Percentiles rank a stretch among this genome's conserved stretches.
Conservation (phyloP, 2,888 invertebrate species). For the Mystacides longicornis region DNA sequence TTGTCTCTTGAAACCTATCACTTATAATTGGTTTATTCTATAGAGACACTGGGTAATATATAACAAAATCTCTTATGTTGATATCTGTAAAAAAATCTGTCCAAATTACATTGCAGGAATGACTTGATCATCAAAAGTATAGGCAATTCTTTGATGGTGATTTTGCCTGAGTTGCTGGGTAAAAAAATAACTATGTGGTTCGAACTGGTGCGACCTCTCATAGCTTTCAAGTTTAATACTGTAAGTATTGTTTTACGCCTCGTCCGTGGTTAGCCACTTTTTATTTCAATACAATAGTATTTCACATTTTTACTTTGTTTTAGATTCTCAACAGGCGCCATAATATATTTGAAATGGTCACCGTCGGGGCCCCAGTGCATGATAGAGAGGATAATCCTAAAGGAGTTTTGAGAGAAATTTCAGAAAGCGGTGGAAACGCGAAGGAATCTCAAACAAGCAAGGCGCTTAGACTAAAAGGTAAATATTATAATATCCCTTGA, state of each 20-base stretch:
- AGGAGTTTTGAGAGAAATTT: conserved; percentile 16
- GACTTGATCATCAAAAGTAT: conserved; percentile 85
- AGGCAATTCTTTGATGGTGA: conserved; percentile 84
- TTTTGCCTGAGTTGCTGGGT: conserved; percentile 78
- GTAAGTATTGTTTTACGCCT: conserved; percentile 50
- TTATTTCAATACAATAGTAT: no score
- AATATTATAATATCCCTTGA: not conserved
- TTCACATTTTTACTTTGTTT: not conserved
- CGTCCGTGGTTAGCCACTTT: not conserved
- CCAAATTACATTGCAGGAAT: conserved; percentile 52
- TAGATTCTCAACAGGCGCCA: conserved; percentile 92
- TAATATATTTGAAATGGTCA: conserved; percentile 92
- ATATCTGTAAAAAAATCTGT: no score
- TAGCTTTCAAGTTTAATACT: conserved; percentile 90
- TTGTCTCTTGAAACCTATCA: no score
- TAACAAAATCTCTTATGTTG: no score
- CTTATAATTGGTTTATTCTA: no score
- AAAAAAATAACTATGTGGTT: conserved; percentile 90
- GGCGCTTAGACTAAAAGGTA: conserved; percentile 73
- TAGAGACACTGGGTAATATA: no score
- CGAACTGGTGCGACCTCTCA: conserved; percentile 82
- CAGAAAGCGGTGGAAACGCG: conserved; percentile 40
- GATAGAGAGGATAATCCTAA: conserved; percentile 47
- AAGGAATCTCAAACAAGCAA: conserved; percentile 65
- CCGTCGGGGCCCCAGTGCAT: conserved; percentile 77